Evolutionary conservation across 2,888 invertebrate species (phyloP), one percentile per base, ranked within the genome.

Genomic region (Hemaris fuciformis): DNA sequence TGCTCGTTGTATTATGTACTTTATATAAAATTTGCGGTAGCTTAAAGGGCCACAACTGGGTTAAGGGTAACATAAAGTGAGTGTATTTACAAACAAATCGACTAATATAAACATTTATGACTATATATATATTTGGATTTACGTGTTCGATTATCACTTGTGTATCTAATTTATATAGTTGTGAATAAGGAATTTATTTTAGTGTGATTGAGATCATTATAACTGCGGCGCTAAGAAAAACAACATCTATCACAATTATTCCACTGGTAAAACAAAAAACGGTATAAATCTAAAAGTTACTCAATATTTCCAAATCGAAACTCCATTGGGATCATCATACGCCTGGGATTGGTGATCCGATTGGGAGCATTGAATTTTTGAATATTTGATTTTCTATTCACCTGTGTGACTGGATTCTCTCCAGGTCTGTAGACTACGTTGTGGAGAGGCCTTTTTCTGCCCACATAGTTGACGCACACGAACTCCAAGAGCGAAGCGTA

Each of bases 401-500:
- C 97, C 97, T 97, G 97, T 75, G 96, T 97, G 75, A 97, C 97
- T 69, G 97, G 97, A 89, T 97, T 97, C 84, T 97, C 97, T 69
- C 97, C 97, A 0, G 97, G 97, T 73, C 97, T 93, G 91, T 97
- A 97, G 72, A 97, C 97, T 68, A 97, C 97, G 88, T 97, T 97
- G 93, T 97, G 97, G 66, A 97, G 93, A 59, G 97, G 98, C 75
- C 97, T 93, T 85, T 98, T 98, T 64, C 98, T 94, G 67, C 98
- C 98, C 69, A 98, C 97, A 91, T 98, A 98, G 94, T 98, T 98
- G 81, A 98, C 98, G 90, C 98, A 97, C 60, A 98, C 98, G 88
- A 98, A 98, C 91, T 98, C 98, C 76, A 98, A 94, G 64, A 98
- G 94, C 60, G 98, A 98, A 64, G 98, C 98, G 93, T 98, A 98